Base-by-base conservation (phyloP, 2,113 vertebrate genomes). In the Forbesichthys agassizii region DNA sequence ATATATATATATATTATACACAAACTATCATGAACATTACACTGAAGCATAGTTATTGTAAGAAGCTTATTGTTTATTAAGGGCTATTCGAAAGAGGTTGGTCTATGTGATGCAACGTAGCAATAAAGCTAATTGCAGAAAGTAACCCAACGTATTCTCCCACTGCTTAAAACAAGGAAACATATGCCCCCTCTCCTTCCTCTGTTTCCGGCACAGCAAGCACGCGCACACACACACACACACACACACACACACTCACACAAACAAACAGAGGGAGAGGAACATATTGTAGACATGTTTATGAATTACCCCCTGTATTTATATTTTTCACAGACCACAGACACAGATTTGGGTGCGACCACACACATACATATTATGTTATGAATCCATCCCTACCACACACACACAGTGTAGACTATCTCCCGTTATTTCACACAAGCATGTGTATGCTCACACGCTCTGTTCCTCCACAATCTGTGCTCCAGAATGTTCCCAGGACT, bases 401-500 rank as follows among this genome's bases (percentile, higher is more conserved):
- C 42, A 61, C 14, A 48, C 46, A 11, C 27, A 53, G 9, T 27
- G 16, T 13, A 6, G 27, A 27, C 27, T 27, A 27, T 27, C 27
- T 27, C 56, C 9, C 56, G 3, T 8, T 58, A 18, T 33, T 20
- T 58, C 56, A 27, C 58, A 9, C 33, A 16, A n/a, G 7, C 53
- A 16, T 12, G 9, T 18, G 14, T 10, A 58, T 16, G 16, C 42
- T 42, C 61, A 47, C 61, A 18, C 42, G 48, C 59, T n/a, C 61
- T 27, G 33, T 9, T 4, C 11, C 56, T 48, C 55, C 56, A 49
- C 48, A 51, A 14, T 27, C 62, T 64, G 58, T 78, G 58, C 75
- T 73, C 75, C 75, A 78, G 66, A 78, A 58, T 66, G 71, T 77
- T 84, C 84, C 76, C 79, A 71, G 65, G 70, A 33, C 69, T 79